Evolutionary conservation across 2,113 vertebrate species (phyloP), one percentile per base, ranked within the genome.

Genomic region (Gallinago media): DNA sequence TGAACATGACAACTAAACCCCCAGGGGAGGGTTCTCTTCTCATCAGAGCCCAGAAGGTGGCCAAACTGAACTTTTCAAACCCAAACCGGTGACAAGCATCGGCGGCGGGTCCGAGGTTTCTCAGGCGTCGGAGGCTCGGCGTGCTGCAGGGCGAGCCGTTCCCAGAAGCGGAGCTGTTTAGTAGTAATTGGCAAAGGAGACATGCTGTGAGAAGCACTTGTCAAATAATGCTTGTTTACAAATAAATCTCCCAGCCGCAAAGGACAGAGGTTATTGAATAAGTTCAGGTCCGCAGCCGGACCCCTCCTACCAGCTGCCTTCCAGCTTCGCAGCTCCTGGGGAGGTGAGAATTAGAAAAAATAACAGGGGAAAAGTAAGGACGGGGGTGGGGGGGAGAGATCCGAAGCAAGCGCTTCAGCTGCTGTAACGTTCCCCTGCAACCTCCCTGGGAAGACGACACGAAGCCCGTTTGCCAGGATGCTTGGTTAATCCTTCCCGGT

Each of bases 161-260:
- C 97, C 97, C 96, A 96, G 94, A 20, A 80, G 84, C 66, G 21
- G 95, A 96, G 95, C 86, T 91, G 89, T 47, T 97, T 91, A 67
- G 29, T 20, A 50, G 95, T 97, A 96, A 97, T 46, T 94, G 97
- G 91, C 95, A 94, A 94, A 91, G 95, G 91, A 94, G 85, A 67
- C 96, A 47, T 40, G 92, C 97, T 97, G 97, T 3, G 96, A 97
- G 97, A 97, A 96, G 94, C 96, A 66, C 97, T 98, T 94, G 92
- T 97, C 96, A 97, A 95, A 96, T 96, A 96, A 97, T 38, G 59
- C 96, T 90, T 98, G 96, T 98, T 98, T 98, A 98, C 97, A 98
- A 98, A 98, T 98, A 97, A 88, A 97, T 96, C 92, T 97, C 85
- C 68, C 66, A 77, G 82, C 91, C 94, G 91, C 5, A 25, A 97